These are phyloP conservation scores for Microcaecilia unicolor DNA, from an alignment of 2,797 vertebrate genomes.

Conservation along the genomic window DNA sequence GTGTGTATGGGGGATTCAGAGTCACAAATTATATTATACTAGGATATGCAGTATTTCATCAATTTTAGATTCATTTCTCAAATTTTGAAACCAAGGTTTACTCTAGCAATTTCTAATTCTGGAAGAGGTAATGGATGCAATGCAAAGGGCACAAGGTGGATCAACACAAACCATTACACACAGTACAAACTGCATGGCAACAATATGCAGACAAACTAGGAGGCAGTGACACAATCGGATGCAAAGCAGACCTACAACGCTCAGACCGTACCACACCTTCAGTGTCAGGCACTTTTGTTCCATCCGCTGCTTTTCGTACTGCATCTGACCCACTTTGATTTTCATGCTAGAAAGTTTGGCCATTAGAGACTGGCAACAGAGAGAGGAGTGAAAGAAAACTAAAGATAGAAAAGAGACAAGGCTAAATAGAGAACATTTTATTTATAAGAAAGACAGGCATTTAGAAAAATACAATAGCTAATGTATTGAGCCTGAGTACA, in stretches of 20 bases:
- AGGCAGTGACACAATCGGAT: conserved; percentile 5
- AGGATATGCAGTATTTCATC: no score
- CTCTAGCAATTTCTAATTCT: background rate
- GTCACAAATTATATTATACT: no score
- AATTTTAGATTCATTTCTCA: background rate
- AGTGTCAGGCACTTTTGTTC: conserved; percentile 81
- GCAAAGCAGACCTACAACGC: conserved; percentile 18
- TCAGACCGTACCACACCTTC: conserved; percentile 74
- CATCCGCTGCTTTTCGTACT: conserved; percentile 94
- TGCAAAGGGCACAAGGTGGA: background rate
- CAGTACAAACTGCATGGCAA: conserved; percentile 13
- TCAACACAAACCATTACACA: conserved; percentile 2
- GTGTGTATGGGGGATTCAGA: no score
- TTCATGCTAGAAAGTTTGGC: conserved; percentile 98
- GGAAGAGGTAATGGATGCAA: conserved; percentile 1
- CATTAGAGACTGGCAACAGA: conserved; percentile 86
- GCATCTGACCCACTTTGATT: conserved; percentile 98
- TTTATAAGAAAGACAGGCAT: no score
- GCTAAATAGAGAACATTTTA: conserved; percentile 14
- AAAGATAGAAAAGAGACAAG: conserved; percentile 52
- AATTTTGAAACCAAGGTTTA: background rate
- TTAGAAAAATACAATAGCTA: no score
- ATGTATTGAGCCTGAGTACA: no score
- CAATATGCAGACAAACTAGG: conserved; percentile 12
- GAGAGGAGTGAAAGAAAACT: conserved; percentile 52